Percentiles rank a stretch among this genome's conserved stretches.
phyloP scores from a whole-genome alignment of 2,113 vertebrate species.

The Vidua chalybeata region DNA sequence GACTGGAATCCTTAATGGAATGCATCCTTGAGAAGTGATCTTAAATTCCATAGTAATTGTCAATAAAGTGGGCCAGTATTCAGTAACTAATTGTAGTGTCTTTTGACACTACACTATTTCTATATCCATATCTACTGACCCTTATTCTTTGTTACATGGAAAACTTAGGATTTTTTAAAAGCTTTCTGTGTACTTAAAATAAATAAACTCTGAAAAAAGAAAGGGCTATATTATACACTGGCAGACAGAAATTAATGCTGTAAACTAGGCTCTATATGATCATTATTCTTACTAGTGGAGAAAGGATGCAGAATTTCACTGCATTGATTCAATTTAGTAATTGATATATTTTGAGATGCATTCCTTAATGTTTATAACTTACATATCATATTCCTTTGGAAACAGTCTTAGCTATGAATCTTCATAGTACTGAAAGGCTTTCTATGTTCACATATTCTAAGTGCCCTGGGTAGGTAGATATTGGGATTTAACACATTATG shows the following conservation, averaged over 20 bases:
- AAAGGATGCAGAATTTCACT: background rate
- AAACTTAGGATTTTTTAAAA: background rate
- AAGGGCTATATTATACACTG: background rate
- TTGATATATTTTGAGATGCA: background rate
- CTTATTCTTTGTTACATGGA: background rate
- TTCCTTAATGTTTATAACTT: background rate
- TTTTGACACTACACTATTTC: background rate
- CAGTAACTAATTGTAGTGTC: background rate
- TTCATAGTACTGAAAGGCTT: background rate
- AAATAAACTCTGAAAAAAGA: background rate
- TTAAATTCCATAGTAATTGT: background rate
- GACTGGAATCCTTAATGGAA: background rate
- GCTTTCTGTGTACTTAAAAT: background rate
- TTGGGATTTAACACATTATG: background rate
- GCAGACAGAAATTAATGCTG: background rate
- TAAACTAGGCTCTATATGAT: background rate
- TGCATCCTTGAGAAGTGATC: background rate
- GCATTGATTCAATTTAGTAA: background rate
- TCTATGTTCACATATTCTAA: background rate
- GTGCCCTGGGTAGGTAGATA: background rate
- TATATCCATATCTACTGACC: rapidly evolving
- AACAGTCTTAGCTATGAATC: background rate
- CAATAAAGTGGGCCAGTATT: background rate
- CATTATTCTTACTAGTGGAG: background rate
- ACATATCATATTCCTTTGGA: background rate